Evolutionary conservation across 2,888 invertebrate species (phyloP), one percentile per base, ranked within the genome.

Genomic region (Spilarctia lutea): DNA sequence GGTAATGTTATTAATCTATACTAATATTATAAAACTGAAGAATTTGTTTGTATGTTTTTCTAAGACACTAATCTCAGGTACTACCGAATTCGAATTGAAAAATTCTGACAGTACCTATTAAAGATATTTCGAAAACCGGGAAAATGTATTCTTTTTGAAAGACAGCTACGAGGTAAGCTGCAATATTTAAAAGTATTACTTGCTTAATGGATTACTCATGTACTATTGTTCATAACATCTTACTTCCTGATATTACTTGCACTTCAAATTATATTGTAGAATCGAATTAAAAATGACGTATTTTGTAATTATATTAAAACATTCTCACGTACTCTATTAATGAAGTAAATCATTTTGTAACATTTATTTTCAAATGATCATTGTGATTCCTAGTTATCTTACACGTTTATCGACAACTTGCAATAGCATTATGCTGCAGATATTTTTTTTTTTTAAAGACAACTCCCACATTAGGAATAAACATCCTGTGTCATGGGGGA

Each of bases 281-380:
- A 60, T 30, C n/a, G 60, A 73, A 60, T 48, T 24, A 65, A 65
- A 70, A 16, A 39, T 60, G 16, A 66, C 16, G 11, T 67, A 60
- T 74, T 76, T 76, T 68, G 27, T 68, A 73, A 20, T 52, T 52
- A 68, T 68, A 73, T 8, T 67, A 63, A 74, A 63, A 52, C 30
- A 35, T 80, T 75, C 76, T 72, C 65, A 75, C 69, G 65, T 63
- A 35, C 42, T 30, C 60, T 70, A 79, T 68, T 72, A 68, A 73
- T 33, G 71, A 73, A 63, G 42, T 18, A 4, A 11, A 73, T 71
- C 39, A 66, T 77, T 71, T 75, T 52, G 73, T 72, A 74, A 79
- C 56, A 13, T 27, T 66, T 67, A 60, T 68, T 63, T 16, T 30
- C 6, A 30, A 42, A 75, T 74, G 71, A 72, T 71, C 18, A 52